Conservation (phyloP, 2,797 vertebrate genomes). For the Sebastes aleutianus region DNA sequence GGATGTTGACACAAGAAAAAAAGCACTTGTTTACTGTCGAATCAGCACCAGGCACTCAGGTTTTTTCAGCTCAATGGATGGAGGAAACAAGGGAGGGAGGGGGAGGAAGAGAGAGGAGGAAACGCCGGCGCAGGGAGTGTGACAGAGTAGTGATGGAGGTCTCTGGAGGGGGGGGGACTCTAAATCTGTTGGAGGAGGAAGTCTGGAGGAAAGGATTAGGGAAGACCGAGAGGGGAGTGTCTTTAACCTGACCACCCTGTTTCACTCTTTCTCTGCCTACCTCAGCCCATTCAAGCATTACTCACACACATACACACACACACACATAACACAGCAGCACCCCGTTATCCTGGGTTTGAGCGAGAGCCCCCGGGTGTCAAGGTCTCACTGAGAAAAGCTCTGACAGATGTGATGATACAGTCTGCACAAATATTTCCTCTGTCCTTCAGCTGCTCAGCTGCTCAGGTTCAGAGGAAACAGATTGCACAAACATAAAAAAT, state of each 20-base stretch:
- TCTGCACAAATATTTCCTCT: conserved; percentile 73
- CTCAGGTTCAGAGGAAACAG: conserved; percentile 75
- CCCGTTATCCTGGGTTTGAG: conserved; percentile 46
- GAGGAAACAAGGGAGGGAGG: conserved; percentile 64
- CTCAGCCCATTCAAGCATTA: conserved; percentile 53
- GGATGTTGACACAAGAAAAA: conserved; percentile 33
- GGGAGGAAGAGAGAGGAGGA: conserved; percentile 72
- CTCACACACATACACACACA: neutral
- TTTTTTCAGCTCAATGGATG: conserved; percentile 43
- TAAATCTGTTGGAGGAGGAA: conserved; percentile 86
- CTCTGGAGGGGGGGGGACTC: conserved; percentile 63
- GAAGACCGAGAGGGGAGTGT: conserved; percentile 73
- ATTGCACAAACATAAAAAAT: conserved; percentile 32
- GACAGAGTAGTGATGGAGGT: conserved; percentile 79
- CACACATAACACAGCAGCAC: conserved; percentile 23
- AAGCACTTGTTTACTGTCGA: conserved; percentile 49
- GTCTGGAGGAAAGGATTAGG: conserved; percentile 88
- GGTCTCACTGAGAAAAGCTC: conserved; percentile 62
- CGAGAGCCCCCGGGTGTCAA: conserved; percentile 66
- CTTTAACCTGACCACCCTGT: conserved; percentile 74
- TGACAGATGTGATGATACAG: conserved; percentile 77
- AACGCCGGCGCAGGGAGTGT: conserved; percentile 72
- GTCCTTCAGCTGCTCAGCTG: conserved; percentile 72
- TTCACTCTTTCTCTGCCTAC: conserved; percentile 49
- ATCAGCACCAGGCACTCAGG: conserved; percentile 47